Evolutionary conservation across 2,888 invertebrate genomes (phyloP), one percentile per base, ranked within the genome.

Genomic region (Trichogramma evanescens): DNA sequence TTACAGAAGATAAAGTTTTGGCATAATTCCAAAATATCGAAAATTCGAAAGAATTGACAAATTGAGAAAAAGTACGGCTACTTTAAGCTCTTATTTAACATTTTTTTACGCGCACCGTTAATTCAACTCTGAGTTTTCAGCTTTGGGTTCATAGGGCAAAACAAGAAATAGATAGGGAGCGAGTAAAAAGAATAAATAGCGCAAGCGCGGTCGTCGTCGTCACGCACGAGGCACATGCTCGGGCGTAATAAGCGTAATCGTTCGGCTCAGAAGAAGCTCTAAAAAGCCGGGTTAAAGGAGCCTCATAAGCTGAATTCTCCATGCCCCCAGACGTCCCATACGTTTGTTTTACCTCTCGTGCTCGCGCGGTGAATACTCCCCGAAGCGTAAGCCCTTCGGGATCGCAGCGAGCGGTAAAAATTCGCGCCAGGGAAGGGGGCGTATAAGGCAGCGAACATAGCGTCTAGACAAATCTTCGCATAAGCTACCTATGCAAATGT

Each of bases 241-340:
- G 26, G 26, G 26, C 9, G 42, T 56, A 56, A 56, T 49, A 42
- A 49, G 55, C 42, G 48, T 42, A 49, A 56, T 56, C 40, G 40
- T 42, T 56, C 41, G 50, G n/a, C n/a, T 13, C 39, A 10, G 41
- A 38, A 26, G 26, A 26, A 26, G 26, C 26, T 2, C 26, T 26
- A 26, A 26, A 26, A 26, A 26, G 26, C 26, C 26, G 26, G 26
- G 26, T 26, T 26, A 26, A 26, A 26, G 26, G 26, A 26, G 26
- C 26, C 26, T 26, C 26, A 26, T 26, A 26, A 26, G 26, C 26
- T 26, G 26, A 26, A 26, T 26, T 26, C 26, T 26, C 26, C 26
- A 26, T 26, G 26, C 26, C 26, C 72, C 71, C 72, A 55, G 56
- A 68, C 66, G 73, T 65, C 67, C 67, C 69, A 66, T 72, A 72